Evolutionary conservation across 2,797 vertebrate genomes (phyloP).

Genomic region (Anguilla pacifica): DNA sequence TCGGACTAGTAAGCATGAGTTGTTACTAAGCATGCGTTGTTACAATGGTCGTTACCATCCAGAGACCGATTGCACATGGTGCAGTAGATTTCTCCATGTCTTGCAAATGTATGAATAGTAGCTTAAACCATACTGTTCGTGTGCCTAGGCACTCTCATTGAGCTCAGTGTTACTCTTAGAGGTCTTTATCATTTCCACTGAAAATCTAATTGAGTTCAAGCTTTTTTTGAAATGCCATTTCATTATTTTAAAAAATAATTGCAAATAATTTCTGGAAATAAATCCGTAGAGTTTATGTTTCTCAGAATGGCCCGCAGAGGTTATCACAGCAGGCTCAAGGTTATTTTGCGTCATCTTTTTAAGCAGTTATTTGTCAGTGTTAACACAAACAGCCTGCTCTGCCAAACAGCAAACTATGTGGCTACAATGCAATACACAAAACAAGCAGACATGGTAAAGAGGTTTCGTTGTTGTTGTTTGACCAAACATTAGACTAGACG

Average conservation of each 20-base stretch:
- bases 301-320: neutral
- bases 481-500: too few relatives aligned
- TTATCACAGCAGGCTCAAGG: neutral
- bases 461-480: too few relatives aligned
- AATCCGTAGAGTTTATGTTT: neutral
- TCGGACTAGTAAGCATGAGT: neutral
- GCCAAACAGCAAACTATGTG: too few relatives aligned
- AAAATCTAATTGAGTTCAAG: too few relatives aligned
- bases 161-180: neutral
- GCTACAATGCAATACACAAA: too few relatives aligned
- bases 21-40: neutral
- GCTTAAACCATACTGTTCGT: neutral
- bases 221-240: neutral
- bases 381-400: too few relatives aligned
- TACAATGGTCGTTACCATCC: neutral
- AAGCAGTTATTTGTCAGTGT: neutral
- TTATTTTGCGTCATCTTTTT: neutral
- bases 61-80: neutral
- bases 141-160: neutral
- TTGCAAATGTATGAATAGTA: neutral
- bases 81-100: neutral
- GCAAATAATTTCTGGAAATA: neutral
- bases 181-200: neutral
- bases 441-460: too few relatives aligned
- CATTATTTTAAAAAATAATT: neutral